A percentile compares a stretch with the other conserved stretches of the same genome.
These are phyloP conservation scores for Galerucella pusilla DNA, from an alignment of 2,888 invertebrate genomes.

Conservation along the genomic window DNA sequence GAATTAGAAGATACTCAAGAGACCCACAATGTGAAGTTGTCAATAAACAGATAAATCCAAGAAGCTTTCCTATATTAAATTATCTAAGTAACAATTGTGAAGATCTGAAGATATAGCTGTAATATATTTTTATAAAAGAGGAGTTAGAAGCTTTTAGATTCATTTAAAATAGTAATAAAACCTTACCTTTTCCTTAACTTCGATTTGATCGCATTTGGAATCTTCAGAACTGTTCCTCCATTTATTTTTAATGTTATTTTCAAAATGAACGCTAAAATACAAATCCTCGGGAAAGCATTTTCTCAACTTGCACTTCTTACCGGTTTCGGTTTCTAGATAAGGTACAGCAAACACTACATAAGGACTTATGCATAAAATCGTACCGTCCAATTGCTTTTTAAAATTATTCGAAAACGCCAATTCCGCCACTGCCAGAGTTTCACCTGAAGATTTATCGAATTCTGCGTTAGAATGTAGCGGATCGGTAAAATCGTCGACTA, in stretches of 20 bases:
- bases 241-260: slow-evolving; percentile 48
- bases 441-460: slow-evolving; percentile 46
- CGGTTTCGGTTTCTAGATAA: slow-evolving; percentile 86
- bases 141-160: too few relatives aligned
- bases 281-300: slow-evolving; percentile 79
- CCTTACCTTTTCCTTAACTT: slow-evolving; percentile 45
- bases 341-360: slow-evolving; percentile 87
- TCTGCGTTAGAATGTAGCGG: slow-evolving; percentile 71
- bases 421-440: slow-evolving; percentile 67
- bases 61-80: too few relatives aligned
- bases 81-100: too few relatives aligned
- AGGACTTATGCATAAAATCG: slow-evolving; percentile 86
- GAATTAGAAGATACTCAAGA: too few relatives aligned
- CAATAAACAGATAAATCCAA: too few relatives aligned
- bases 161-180: too few relatives aligned
- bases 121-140: too few relatives aligned
- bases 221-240: slow-evolving; percentile 48
- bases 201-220: slow-evolving; percentile 27
- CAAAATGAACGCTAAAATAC: slow-evolving; percentile 76
- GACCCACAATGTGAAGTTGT: too few relatives aligned
- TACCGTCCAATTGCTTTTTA: slow-evolving; percentile 79
- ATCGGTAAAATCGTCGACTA: slow-evolving; percentile 84
- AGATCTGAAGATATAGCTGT: too few relatives aligned
- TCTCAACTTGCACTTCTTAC: slow-evolving; percentile 79
- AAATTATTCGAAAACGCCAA: slow-evolving; percentile 75